Percentiles rank a stretch among this genome's conserved stretches.
Evolutionary conservation across 2,888 invertebrate species (phyloP).

Genomic region (Rhogogaster chlorosoma): DNA sequence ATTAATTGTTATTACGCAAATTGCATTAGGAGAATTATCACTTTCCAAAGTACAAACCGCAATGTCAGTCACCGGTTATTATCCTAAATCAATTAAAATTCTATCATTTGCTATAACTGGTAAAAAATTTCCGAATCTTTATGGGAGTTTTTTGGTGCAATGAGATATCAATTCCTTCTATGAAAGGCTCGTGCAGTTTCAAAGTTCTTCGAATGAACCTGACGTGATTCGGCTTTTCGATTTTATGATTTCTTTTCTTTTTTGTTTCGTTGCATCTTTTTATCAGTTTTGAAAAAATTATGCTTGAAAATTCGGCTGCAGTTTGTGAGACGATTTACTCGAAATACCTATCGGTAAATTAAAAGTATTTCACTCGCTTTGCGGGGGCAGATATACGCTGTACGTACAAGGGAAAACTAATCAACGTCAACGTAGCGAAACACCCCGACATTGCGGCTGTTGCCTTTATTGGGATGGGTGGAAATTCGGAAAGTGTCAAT

Average conservation of each 20-base stretch:
- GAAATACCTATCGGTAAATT: background rate
- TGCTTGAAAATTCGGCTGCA: no score
- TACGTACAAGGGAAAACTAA: background rate
- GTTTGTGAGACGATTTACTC: no score
- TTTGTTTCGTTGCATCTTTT: background rate
- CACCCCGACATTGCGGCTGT: background rate
- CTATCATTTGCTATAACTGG: background rate
- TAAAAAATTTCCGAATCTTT: background rate
- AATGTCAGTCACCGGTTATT: background rate
- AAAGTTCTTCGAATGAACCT: background rate
- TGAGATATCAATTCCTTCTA: background rate
- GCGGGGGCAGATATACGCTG: no score
- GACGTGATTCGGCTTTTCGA: background rate
- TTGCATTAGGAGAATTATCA: background rate
- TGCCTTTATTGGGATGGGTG: background rate
- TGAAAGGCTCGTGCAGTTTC: background rate
- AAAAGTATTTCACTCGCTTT: no score
- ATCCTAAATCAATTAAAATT: background rate
- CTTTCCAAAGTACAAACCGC: background rate
- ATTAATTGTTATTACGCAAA: background rate
- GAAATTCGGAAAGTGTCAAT: background rate
- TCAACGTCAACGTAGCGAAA: constrained; percentile 16
- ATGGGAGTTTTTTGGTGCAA: background rate
- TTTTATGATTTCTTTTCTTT: background rate
- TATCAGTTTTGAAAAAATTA: background rate